Conservation (phyloP, 1,140 invertebrate species). For the Heliconius himera region DNA sequence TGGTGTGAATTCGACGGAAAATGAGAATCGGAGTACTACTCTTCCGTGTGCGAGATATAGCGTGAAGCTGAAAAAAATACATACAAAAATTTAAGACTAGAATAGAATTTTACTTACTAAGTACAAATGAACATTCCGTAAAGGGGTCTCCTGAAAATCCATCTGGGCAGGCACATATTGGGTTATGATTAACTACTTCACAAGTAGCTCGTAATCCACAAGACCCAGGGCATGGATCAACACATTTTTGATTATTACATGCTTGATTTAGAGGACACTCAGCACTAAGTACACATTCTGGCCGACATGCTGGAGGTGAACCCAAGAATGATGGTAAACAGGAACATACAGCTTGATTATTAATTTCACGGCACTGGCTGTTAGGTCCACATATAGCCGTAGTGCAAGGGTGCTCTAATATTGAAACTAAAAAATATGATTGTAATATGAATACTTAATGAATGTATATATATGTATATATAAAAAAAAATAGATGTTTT, state of each 20-base stretch:
- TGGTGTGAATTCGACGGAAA: too few relatives aligned
- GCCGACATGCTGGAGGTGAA: constrained; percentile 89
- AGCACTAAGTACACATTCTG: constrained; percentile 88
- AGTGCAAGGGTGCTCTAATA: constrained; percentile 84
- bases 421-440: constrained; percentile 43
- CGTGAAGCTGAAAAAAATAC: neutral
- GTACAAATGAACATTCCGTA: constrained; percentile 76
- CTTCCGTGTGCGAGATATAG: too few relatives aligned
- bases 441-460: too few relatives aligned
- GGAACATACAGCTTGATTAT: constrained; percentile 87
- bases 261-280: constrained; percentile 89
- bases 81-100: neutral
- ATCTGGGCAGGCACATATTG: constrained; percentile 84
- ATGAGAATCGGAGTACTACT: too few relatives aligned
- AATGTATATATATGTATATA: neutral
- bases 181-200: constrained; percentile 89
- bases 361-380: constrained; percentile 88
- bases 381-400: constrained; percentile 91
- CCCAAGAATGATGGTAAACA: constrained; percentile 89
- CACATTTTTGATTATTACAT: constrained; percentile 90
- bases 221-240: constrained; percentile 89
- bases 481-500: neutral
- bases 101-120: constrained; percentile 55
- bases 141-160: constrained; percentile 83
- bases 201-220: constrained; percentile 89